phyloP scores from a whole-genome alignment of 1,140 invertebrate species.

The Atta colombica region DNA sequence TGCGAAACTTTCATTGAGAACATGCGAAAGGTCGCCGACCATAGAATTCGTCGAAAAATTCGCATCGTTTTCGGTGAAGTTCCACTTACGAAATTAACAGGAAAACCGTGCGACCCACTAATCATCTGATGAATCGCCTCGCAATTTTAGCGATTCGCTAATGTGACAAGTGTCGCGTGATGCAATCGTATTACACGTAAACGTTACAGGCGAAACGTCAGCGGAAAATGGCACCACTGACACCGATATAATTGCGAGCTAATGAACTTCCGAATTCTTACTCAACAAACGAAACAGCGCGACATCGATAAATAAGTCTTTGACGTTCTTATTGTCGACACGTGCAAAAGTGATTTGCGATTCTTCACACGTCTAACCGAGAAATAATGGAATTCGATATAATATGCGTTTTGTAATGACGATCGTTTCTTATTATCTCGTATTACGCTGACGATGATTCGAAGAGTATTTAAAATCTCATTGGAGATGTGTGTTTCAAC shows the following conservation, averaged over 20 bases:
- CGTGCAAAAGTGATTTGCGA: conserved; percentile 32
- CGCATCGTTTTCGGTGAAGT: neutral
- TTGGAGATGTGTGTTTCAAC: neutral
- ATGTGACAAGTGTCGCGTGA: neutral
- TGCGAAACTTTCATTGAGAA: conserved; percentile 30
- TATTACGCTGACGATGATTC: neutral
- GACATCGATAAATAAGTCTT: conserved; percentile 29
- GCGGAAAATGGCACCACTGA: neutral
- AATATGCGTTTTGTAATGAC: neutral
- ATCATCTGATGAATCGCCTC: conserved; percentile 7
- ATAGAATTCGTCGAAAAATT: conserved; percentile 28
- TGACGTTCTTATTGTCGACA: neutral
- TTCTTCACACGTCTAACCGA: neutral
- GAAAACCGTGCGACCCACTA: conserved; percentile 8
- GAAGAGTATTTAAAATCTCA: neutral
- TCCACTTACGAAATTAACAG: conserved; percentile 19
- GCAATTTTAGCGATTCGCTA: conserved; percentile 32
- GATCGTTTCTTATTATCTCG: neutral
- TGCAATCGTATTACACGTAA: neutral
- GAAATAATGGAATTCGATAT: conserved; percentile 11
- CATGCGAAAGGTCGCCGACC: neutral
- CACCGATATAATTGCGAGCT: conserved; percentile 18
- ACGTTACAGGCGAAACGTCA: neutral
- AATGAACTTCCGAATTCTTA: conserved; percentile 56
- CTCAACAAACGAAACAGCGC: neutral